Conservation (phyloP, 2,113 vertebrate genomes). For the Hydrolagus affinis region DNA sequence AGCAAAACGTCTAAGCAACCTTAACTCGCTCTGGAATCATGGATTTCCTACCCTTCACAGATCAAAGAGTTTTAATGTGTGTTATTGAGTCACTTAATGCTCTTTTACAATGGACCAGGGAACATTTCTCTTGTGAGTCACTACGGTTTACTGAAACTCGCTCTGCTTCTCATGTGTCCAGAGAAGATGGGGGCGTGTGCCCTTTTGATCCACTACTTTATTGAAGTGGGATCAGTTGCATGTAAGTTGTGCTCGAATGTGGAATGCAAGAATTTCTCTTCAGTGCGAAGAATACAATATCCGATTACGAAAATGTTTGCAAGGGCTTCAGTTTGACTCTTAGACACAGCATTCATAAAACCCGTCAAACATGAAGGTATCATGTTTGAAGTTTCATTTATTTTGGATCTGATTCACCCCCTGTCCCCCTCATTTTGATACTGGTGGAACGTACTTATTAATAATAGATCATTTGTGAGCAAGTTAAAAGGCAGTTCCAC, state of each 20-base stretch:
- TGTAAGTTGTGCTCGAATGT: not conserved
- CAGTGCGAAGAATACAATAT: not conserved
- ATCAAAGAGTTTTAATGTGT: conserved; percentile 21
- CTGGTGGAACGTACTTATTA: not conserved
- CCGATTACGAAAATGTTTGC: not conserved
- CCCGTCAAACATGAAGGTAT: too few relatives aligned
- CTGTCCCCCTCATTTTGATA: not conserved
- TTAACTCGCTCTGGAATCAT: not conserved
- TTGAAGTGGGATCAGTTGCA: conserved; percentile 25
- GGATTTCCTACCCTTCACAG: conserved; percentile 29
- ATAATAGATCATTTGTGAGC: not conserved
- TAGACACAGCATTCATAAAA: not conserved
- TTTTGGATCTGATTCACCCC: not conserved
- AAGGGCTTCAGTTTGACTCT: not conserved
- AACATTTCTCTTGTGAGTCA: conserved; percentile 22
- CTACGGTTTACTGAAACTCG: conserved; percentile 22
- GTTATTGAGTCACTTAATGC: conserved; percentile 19
- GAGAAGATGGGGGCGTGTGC: conserved; percentile 22
- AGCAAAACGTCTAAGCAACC: not conserved
- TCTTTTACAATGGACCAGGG: conserved; percentile 14
- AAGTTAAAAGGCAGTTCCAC: not conserved
- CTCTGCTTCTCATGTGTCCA: not conserved
- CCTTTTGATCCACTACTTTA: conserved; percentile 21
- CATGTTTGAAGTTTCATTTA: too few relatives aligned
- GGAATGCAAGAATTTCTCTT: conserved; percentile 8